Base-by-base conservation (phyloP, 1,140 invertebrate genomes). In the Euura lappo region DNA sequence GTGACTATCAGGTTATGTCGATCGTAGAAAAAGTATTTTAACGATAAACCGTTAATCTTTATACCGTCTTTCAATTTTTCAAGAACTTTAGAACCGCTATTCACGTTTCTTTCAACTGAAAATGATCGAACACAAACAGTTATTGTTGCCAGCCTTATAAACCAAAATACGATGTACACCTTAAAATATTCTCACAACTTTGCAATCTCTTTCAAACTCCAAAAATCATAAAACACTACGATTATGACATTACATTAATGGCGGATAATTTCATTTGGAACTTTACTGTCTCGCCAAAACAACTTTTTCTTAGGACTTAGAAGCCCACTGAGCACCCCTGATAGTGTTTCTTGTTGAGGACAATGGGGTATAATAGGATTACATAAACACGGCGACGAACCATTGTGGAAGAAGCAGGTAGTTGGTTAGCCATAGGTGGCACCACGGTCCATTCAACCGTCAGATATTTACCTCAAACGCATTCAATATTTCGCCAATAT, bases 281-380 rank as follows among this genome's bases (percentile, higher is more conserved):
- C 28, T 28, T 28, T 28, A 28, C 28, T 28, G 28, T 28, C 28
- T 28, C 28, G 28, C 28, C 28, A 28, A 28, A 28, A 28, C 28
- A 28, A 28, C 28, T 28, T 28, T 28, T 28, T 28, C 28, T 28
- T 28, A 28, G 28, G 28, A 28, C 28, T 28, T 28, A 28, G 6
- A 60, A 3, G 51, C 3, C 51, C 8, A 71, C 77, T 79, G 77
- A 81, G 79, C 72, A 75, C 78, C 79, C 71, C 77, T 80, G 79
- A 71, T 73, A 77, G 71, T 77, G 78, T 81, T 78, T 81, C 74
- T 79, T 76, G 70, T 75, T 47, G 71, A 74, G 75, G 75, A 83
- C 84, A 84, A 84, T 85, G 81, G 81, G 79, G 82, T 86, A 86
- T 87, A 87, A 87, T 86, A 85, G 86, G 85, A 87, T 87, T 86